phyloP scores from a whole-genome alignment of 2,797 vertebrate genomes.

The Coregonus sp. region DNA sequence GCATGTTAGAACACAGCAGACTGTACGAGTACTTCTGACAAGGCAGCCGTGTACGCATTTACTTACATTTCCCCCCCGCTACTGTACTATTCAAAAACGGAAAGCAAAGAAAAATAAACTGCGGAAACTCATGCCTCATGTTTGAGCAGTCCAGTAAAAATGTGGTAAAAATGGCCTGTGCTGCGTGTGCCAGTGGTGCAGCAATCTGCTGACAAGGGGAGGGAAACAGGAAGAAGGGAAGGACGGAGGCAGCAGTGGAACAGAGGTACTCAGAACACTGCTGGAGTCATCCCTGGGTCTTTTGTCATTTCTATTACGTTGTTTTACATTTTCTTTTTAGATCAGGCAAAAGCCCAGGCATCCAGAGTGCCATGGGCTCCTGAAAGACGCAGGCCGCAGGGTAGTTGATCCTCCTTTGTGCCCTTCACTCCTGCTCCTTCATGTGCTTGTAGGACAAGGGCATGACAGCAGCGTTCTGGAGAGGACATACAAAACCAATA shows the following conservation, averaged over 20 bases:
- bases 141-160: conserved; percentile 22
- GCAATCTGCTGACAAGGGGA: conserved; percentile 62
- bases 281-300: conserved; percentile 32
- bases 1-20: conserved; percentile 63
- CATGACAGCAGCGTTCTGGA: conserved; percentile 68
- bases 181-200: conserved; percentile 39
- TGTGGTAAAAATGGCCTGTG: conserved; percentile 11
- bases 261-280: conserved; percentile 28
- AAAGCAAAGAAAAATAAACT: conserved; percentile 34
- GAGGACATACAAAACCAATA: conserved; percentile 40
- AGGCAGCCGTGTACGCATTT: conserved; percentile 63
- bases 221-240: conserved; percentile 10
- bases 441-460: conserved; percentile 78
- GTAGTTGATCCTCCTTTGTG: conserved; percentile 8
- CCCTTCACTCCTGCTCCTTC: conserved; percentile 59
- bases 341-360: conserved; percentile 46
- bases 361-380: conserved; percentile 34
- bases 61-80: conserved; percentile 31
- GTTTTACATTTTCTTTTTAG: conserved; percentile 11
- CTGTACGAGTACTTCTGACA: conserved; percentile 52
- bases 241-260: not conserved
- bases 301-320: conserved; percentile 20
- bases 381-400: conserved; percentile 33
- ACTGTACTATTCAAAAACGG: conserved; percentile 13
- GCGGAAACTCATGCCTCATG: conserved; percentile 57